Conservation (phyloP, 2,797 vertebrate species). For the Hippopotamyrus pictus region DNA sequence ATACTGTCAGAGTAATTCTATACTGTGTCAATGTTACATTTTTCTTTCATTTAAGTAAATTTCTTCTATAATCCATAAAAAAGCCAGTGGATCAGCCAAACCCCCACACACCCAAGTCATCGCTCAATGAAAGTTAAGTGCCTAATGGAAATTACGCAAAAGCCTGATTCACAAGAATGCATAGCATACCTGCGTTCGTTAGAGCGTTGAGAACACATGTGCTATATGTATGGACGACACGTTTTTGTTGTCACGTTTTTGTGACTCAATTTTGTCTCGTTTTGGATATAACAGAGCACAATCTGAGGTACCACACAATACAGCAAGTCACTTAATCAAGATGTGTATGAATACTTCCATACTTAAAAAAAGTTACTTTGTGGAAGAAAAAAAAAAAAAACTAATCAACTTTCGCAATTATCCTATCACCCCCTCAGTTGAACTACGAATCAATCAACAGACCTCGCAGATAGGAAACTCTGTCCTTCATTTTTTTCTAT, state of each 20-base stretch:
- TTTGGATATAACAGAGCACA: not conserved
- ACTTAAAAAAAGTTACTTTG: not conserved
- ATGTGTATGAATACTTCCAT: not conserved
- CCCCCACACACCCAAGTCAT: not conserved
- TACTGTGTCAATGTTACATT: not conserved
- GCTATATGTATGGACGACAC: not conserved
- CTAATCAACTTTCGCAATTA: not conserved
- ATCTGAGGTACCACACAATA: not conserved
- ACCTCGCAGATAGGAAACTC: not conserved
- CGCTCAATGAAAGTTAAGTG: not conserved
- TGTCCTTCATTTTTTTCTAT: not conserved
- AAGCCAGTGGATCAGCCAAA: not conserved
- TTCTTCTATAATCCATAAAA: not conserved
- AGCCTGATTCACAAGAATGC: not conserved
- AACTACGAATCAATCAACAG: not conserved
- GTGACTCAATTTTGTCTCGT: not conserved
- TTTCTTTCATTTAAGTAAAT: constrained; percentile 1
- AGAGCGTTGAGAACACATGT: not conserved
- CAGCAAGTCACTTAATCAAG: not conserved
- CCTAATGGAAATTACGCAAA: not conserved
- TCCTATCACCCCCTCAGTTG: not conserved
- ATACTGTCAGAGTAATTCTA: constrained; percentile 6
- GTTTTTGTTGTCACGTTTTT: not conserved
- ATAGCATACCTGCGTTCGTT: not conserved
- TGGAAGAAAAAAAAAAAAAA: not conserved